These are phyloP conservation scores for Heliornis fulica DNA, from an alignment of 2,113 vertebrate genomes.

Conservation along the genomic window DNA sequence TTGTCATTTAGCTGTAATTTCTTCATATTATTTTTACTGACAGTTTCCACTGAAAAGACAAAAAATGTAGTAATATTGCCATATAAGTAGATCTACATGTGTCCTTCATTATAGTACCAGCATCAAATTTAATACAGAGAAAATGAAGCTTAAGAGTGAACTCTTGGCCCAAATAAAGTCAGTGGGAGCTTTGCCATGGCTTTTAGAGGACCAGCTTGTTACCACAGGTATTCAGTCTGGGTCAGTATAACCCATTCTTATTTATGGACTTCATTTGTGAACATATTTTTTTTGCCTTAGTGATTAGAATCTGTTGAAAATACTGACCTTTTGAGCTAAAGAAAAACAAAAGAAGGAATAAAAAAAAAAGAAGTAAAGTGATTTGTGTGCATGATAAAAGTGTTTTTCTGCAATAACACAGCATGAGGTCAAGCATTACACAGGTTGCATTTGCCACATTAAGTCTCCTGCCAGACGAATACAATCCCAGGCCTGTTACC, in stretches of 20 bases:
- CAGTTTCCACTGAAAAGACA: neutral
- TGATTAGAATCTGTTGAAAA: neutral
- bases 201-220: neutral
- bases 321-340: neutral
- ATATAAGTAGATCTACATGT: neutral
- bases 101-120: neutral
- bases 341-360: neutral
- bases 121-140: neutral
- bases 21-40: neutral
- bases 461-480: conserved; percentile 45
- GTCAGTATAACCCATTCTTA: neutral
- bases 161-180: neutral
- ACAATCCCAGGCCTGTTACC: conserved; percentile 72
- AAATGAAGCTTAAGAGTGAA: neutral
- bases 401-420: conserved; percentile 44
- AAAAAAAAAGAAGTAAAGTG: neutral
- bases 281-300: neutral
- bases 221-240: neutral
- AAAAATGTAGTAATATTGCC: neutral
- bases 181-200: neutral
- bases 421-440: conserved; percentile 50
- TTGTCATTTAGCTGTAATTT: neutral
- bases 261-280: neutral
- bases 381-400: conserved; percentile 50
- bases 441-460: conserved; percentile 55